These are phyloP conservation scores for Sylvilagus bachmani DNA, from an alignment of 2,113 vertebrate genomes.

Conservation along the genomic window DNA sequence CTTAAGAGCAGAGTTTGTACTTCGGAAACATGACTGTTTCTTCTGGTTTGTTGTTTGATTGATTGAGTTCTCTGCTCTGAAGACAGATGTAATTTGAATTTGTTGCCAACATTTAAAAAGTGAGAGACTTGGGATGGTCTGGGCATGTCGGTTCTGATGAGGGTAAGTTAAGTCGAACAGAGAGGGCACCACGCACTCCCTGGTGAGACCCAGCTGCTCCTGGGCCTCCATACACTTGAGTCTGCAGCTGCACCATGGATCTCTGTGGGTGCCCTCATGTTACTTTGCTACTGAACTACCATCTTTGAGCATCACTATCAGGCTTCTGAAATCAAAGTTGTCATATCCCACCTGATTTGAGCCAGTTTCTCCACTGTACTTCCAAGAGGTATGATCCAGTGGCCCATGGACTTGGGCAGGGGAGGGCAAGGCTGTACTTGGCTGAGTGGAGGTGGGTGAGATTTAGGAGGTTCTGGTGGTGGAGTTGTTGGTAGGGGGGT, in stretches of 20 bases:
- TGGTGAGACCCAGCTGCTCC: background rate
- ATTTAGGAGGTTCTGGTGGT: background rate
- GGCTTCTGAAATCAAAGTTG: slow-evolving; percentile 4
- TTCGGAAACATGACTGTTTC: slow-evolving; percentile 36
- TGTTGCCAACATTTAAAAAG: slow-evolving; percentile 33
- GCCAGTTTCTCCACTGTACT: background rate
- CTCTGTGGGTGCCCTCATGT: background rate
- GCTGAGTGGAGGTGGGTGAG: background rate
- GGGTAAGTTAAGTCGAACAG: background rate
- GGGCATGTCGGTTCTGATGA: background rate
- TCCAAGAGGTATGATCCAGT: background rate
- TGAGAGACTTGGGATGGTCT: background rate
- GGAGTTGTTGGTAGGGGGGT: background rate
- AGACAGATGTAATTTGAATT: slow-evolving; percentile 52
- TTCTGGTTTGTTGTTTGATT: slow-evolving; percentile 16
- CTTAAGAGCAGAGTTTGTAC: slow-evolving; percentile 27
- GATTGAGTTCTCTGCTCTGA: slow-evolving; percentile 27
- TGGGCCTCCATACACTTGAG: background rate
- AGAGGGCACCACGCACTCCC: background rate
- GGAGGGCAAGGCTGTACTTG: background rate
- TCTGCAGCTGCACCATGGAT: background rate
- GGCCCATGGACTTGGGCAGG: background rate
- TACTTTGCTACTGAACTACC: background rate
- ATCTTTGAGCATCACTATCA: background rate
- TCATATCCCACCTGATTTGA: background rate